Conservation (phyloP, 1,140 invertebrate species). For the Drosophila ercepeae region DNA sequence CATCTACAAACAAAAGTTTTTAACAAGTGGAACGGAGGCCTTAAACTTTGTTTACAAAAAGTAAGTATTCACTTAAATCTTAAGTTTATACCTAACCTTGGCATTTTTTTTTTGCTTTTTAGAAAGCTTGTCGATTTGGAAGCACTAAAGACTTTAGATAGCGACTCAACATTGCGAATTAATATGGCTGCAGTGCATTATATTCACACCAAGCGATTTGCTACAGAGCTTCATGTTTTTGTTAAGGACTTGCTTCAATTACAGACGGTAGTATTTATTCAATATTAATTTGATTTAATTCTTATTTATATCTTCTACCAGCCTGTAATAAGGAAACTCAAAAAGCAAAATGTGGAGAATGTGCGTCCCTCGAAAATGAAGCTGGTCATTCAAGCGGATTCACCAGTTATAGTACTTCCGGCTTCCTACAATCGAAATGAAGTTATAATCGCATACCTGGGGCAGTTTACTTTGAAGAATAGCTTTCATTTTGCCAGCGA, state of each 20-base stretch:
- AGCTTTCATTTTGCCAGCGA: slow-evolving; percentile 87
- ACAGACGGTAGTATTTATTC: slow-evolving; percentile 86
- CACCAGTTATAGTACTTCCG: slow-evolving; percentile 94
- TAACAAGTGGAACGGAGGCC: slow-evolving; percentile 92
- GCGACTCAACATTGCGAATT: slow-evolving; percentile 91
- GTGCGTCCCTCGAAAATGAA: slow-evolving; percentile 68
- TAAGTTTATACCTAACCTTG: not conserved
- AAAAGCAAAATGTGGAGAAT: slow-evolving; percentile 60
- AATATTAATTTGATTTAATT: not conserved
- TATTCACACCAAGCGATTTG: slow-evolving; percentile 97
- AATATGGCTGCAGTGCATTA: slow-evolving; percentile 95
- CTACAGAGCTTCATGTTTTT: slow-evolving; percentile 94
- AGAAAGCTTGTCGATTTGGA: slow-evolving; percentile 60
- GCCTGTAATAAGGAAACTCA: slow-evolving; percentile 77
- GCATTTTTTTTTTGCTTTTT: not conserved
- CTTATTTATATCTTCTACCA: slow-evolving; percentile 19
- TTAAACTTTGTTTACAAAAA: slow-evolving; percentile 91
- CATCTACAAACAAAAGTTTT: slow-evolving; percentile 93
- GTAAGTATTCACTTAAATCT: slow-evolving; percentile 57
- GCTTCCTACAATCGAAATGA: slow-evolving; percentile 91
- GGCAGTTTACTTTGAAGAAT: slow-evolving; percentile 92
- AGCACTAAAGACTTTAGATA: slow-evolving; percentile 44
- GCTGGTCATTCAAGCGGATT: slow-evolving; percentile 84
- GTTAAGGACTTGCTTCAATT: slow-evolving; percentile 94
- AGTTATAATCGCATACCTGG: slow-evolving; percentile 92